Evolutionary conservation across 2,888 invertebrate genomes (phyloP).

Genomic region (Caenorhabditis sp.): DNA sequence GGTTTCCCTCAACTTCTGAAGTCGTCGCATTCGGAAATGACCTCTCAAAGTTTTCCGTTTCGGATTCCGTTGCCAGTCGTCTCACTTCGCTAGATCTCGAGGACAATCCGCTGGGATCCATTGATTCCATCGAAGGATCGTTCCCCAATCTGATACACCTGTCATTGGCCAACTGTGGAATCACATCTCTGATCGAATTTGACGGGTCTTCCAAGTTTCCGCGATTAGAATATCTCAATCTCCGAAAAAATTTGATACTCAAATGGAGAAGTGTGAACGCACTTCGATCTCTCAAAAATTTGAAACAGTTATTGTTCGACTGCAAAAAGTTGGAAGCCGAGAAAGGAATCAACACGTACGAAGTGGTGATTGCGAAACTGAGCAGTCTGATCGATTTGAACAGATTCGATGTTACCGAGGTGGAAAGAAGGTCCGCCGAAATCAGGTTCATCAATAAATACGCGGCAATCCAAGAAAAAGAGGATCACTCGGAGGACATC

Average conservation of each 20-base stretch:
- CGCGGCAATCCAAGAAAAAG: conserved; percentile 35
- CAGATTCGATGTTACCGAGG: conserved; percentile 66
- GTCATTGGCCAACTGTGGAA: conserved; percentile 57
- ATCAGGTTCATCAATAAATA: conserved; percentile 69
- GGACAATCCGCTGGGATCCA: conserved; percentile 50
- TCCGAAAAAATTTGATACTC: conserved; percentile 45
- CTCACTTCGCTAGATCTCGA: conserved; percentile 62
- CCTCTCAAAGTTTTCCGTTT: conserved; percentile 34
- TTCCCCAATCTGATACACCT: conserved; percentile 45
- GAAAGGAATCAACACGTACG: conserved; percentile 59
- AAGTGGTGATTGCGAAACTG: conserved; percentile 68
- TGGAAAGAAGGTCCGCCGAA: conserved; percentile 65
- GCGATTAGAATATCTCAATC: conserved; percentile 53
- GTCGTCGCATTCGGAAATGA: conserved; percentile 58
- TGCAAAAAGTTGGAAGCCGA: conserved; percentile 50
- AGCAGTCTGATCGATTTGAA: conserved; percentile 62
- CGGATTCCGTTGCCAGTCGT: conserved; percentile 20
- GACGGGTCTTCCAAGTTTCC: conserved; percentile 44
- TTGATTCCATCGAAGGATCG: conserved; percentile 55
- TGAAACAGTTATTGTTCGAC: conserved; percentile 59
- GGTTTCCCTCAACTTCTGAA: conserved; percentile 49
- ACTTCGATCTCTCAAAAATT: conserved; percentile 36
- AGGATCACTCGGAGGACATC: conserved; percentile 58
- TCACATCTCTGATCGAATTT: conserved; percentile 23
- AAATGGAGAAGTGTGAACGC: conserved; percentile 62